phyloP scores from a whole-genome alignment of 2,113 vertebrate genomes.

The Pleuronectes platessa region DNA sequence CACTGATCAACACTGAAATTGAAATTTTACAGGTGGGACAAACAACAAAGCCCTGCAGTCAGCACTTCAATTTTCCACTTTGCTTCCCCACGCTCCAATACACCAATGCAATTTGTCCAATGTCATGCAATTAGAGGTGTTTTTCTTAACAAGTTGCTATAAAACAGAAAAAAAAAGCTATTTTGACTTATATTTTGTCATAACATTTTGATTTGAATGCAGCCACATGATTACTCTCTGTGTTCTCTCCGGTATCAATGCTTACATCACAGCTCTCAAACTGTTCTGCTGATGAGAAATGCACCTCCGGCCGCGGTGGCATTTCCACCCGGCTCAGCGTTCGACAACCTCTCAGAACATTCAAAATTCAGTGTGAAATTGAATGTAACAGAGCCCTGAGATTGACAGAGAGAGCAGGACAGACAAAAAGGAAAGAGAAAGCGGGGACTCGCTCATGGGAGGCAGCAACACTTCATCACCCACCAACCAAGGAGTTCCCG shows the following conservation, averaged over 20 bases:
- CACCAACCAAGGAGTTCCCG: conserved; percentile 1
- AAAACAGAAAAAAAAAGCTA: not conserved
- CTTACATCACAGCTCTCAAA: too few relatives aligned
- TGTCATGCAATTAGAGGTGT: not conserved
- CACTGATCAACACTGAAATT: not conserved
- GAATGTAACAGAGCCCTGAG: conserved; percentile 3
- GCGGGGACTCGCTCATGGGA: conserved; percentile 6
- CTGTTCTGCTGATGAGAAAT: not conserved
- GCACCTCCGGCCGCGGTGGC: conserved; percentile 14
- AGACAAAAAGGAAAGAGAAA: conserved; percentile 4
- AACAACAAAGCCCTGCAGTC: not conserved
- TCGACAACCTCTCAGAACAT: conserved; percentile 16
- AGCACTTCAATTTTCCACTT: not conserved
- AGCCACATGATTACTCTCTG: too few relatives aligned
- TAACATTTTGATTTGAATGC: not conserved
- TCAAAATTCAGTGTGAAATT: conserved; percentile 30
- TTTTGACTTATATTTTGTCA: not conserved
- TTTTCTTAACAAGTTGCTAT: not conserved
- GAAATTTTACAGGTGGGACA: not conserved
- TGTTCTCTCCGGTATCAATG: too few relatives aligned
- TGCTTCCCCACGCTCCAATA: not conserved
- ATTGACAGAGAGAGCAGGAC: conserved; percentile 6
- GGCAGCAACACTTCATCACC: conserved; percentile 49
- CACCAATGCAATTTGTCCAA: not conserved
- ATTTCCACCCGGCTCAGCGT: not conserved